Conservation (phyloP, 2,797 vertebrate genomes). For the Enteromius anoplus region DNA sequence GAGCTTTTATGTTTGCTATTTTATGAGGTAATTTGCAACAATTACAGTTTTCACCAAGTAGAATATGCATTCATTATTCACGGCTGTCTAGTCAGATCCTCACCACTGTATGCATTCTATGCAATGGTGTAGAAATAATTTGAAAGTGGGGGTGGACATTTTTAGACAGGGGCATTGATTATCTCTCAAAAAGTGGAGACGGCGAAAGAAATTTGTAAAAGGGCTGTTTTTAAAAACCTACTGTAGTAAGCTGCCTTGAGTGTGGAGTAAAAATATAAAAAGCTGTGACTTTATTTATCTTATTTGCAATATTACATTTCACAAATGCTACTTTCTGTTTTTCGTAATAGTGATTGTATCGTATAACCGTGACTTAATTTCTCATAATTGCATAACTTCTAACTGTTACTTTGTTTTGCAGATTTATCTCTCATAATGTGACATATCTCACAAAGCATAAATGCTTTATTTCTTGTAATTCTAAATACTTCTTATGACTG, state of each 20-base stretch:
- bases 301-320: background rate
- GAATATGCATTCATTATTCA: constrained; percentile 24
- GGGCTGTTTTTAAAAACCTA: background rate
- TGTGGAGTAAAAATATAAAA: background rate
- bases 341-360: background rate
- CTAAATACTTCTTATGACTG: no score
- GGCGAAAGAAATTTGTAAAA: background rate
- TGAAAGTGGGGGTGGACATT: background rate
- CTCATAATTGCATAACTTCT: background rate
- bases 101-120: background rate
- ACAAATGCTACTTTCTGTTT: background rate
- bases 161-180: background rate
- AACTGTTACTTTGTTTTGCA: background rate
- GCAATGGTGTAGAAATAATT: background rate
- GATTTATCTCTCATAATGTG: background rate
- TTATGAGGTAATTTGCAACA: constrained; percentile 41
- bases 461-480: no score
- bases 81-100: constrained; percentile 12
- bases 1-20: constrained; percentile 25
- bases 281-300: background rate
- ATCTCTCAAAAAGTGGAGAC: background rate
- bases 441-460: background rate
- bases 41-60: constrained; percentile 34
- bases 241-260: background rate
- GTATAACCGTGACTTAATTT: background rate